A percentile compares a stretch with the other conserved stretches of the same genome.
Conservation (phyloP, 2,797 vertebrate species). For the Silurus lanzhouensis region DNA sequence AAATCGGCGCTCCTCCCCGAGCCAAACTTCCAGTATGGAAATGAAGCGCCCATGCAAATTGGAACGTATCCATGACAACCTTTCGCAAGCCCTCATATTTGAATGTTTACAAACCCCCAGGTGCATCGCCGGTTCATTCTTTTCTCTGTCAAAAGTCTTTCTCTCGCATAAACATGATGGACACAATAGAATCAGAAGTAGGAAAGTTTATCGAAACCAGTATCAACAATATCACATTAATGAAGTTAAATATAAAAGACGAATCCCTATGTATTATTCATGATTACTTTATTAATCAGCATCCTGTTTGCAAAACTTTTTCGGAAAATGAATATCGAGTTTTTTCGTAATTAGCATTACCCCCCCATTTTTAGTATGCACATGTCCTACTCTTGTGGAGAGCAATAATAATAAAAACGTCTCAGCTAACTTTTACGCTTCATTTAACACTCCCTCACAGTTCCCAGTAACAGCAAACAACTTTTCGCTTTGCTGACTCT, state of each 20-base stretch:
- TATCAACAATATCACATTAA: not conserved
- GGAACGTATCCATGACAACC: conserved; percentile 72
- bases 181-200: not conserved
- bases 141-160: conserved; percentile 24
- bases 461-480: not conserved
- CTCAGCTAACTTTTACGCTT: too few species aligned
- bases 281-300: not conserved
- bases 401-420: not conserved
- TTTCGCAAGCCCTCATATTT: conserved; percentile 55
- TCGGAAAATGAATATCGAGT: not conserved
- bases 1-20: conserved; percentile 76
- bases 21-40: conserved; percentile 93
- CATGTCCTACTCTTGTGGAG: not conserved
- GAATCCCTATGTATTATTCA: not conserved
- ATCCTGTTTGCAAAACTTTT: not conserved
- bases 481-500: not conserved
- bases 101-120: conserved; percentile 62
- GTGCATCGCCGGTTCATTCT: conserved; percentile 42
- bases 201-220: not conserved
- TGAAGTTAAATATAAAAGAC: not conserved
- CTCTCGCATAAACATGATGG: conserved; percentile 29
- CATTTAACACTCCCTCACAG: not conserved
- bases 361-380: not conserved
- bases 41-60: conserved; percentile 93
- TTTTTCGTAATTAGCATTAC: not conserved